Conservation (phyloP, 2,113 vertebrate species). For the Phalacrocorax brasilianus region DNA sequence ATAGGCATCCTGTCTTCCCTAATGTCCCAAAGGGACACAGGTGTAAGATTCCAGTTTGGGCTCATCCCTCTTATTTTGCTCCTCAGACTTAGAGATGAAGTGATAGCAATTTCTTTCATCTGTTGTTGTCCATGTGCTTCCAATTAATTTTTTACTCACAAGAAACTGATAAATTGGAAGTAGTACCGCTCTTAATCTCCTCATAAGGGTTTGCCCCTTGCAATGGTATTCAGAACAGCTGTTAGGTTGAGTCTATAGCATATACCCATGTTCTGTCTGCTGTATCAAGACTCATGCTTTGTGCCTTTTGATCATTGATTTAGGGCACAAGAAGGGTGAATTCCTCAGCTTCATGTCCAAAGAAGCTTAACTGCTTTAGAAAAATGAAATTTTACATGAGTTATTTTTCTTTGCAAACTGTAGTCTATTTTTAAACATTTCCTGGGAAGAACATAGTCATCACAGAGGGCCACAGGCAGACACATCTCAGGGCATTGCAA, state of each 20-base stretch:
- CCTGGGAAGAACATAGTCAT: not conserved
- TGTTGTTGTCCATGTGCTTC: not conserved
- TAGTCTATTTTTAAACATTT: not conserved
- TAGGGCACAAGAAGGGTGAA: not conserved
- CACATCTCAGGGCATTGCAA: not conserved
- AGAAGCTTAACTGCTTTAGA: not conserved
- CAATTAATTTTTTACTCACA: slow-evolving; percentile 28
- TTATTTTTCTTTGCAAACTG: not conserved
- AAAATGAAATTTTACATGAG: not conserved
- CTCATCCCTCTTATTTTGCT: not conserved
- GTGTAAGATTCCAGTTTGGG: not conserved
- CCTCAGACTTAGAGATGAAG: not conserved
- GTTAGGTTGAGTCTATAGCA: not conserved
- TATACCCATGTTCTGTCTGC: not conserved
- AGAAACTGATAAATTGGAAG: slow-evolving; percentile 22
- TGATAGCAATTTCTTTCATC: not conserved
- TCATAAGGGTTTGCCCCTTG: not conserved
- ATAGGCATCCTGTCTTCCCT: not conserved
- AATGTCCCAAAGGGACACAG: not conserved
- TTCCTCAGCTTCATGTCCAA: not conserved
- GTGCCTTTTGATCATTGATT: slow-evolving; percentile 5
- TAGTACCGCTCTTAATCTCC: not conserved
- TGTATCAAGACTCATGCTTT: not conserved
- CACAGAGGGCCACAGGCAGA: not conserved
- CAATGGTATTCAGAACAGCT: not conserved